Evolutionary conservation across 2,797 vertebrate species (phyloP).

Genomic region (Siniperca obscura): DNA sequence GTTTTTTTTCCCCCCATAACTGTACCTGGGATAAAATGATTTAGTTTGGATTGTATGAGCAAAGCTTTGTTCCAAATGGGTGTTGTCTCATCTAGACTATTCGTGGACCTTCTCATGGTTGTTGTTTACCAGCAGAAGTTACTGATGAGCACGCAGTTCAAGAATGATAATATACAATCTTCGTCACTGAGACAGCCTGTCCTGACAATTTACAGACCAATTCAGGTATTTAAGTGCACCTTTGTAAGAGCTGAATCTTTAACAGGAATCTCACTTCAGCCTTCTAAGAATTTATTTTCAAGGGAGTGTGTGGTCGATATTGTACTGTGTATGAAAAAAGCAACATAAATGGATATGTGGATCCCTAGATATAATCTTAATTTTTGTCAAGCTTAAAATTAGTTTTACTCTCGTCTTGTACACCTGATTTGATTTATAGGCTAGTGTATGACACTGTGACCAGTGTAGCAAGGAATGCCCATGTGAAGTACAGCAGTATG

Average conservation of each 20-base stretch:
- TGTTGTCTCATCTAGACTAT: slow-evolving; percentile 13
- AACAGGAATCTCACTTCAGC: background rate
- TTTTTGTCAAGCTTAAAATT: background rate
- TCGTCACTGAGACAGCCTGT: background rate
- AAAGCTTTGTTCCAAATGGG: background rate
- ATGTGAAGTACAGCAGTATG: background rate
- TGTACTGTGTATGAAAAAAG: background rate
- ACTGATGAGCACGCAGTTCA: slow-evolving; percentile 11
- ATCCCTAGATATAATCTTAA: background rate
- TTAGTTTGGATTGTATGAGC: background rate
- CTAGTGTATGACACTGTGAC: background rate
- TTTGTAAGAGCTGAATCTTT: background rate
- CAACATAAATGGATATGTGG: background rate
- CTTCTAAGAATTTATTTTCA: slow-evolving; percentile 1
- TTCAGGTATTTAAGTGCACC: background rate
- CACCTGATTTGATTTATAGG: background rate
- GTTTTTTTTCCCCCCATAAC: background rate
- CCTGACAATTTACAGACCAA: background rate
- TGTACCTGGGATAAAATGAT: background rate
- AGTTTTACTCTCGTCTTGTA: background rate
- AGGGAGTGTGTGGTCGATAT: background rate
- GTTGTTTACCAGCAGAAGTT: background rate
- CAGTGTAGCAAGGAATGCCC: background rate
- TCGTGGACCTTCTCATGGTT: background rate
- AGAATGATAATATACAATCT: slow-evolving; percentile 6